Percentiles rank a stretch among this genome's conserved stretches.
These are phyloP conservation scores for Lordiphosa collinella DNA, from an alignment of 1,140 invertebrate species.

Conservation along the genomic window DNA sequence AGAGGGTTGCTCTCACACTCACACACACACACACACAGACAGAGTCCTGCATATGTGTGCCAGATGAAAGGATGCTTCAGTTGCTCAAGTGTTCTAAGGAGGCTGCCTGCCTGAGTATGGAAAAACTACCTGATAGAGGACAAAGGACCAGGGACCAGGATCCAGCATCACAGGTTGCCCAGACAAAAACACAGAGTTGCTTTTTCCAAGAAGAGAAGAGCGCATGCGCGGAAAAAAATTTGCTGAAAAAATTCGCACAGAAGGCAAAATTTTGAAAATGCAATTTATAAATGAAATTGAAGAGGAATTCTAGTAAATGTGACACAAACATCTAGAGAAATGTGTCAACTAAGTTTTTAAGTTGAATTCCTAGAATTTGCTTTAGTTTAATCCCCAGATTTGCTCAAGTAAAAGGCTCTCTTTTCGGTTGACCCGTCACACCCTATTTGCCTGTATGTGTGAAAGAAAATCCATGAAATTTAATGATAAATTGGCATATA, in stretches of 20 bases:
- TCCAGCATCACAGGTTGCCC: conserved; percentile 45
- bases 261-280: conserved; percentile 29
- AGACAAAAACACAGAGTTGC: conserved; percentile 56
- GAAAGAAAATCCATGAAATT: background rate
- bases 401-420: background rate
- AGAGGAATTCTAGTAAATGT: background rate
- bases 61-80: conserved; percentile 62
- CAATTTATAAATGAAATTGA: conserved; percentile 55
- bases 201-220: conserved; percentile 36
- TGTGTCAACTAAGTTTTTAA: background rate
- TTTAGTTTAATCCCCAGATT: background rate
- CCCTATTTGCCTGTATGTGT: conserved; percentile 9
- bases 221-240: conserved; percentile 63
- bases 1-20: conserved; percentile 55
- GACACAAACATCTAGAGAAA: background rate
- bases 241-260: conserved; percentile 42
- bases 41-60: conserved; percentile 55
- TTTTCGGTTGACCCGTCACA: background rate
- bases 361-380: too few species aligned
- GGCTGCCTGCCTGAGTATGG: conserved; percentile 22
- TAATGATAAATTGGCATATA: background rate
- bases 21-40: conserved; percentile 13
- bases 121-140: conserved; percentile 65
- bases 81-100: conserved; percentile 26
- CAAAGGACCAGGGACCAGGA: conserved; percentile 43